phyloP scores from a whole-genome alignment of 2,888 invertebrate species.

The Caenorhabditis wallacei region DNA sequence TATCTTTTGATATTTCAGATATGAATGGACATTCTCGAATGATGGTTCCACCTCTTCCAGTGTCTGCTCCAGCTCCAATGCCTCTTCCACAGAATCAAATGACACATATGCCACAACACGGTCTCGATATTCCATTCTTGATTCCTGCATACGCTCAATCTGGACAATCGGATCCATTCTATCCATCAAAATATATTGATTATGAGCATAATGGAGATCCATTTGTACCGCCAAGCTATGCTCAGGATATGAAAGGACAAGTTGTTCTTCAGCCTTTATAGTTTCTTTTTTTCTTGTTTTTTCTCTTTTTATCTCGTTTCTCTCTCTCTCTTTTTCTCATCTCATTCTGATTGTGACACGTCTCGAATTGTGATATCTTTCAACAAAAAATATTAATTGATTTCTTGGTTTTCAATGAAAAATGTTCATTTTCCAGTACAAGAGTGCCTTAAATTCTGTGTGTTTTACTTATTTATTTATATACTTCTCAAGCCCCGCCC shows the following conservation, averaged over 20 bases:
- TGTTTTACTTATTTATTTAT: slow-evolving; percentile 41
- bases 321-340: slow-evolving; percentile 8
- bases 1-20: slow-evolving; percentile 28
- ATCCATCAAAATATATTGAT: slow-evolving; percentile 59
- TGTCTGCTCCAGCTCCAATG: slow-evolving; percentile 32
- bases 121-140: slow-evolving; percentile 57
- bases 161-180: slow-evolving; percentile 41
- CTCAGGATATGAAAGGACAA: slow-evolving; percentile 80
- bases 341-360: slow-evolving; percentile 58
- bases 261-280: slow-evolving; percentile 82
- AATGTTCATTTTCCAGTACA: slow-evolving; percentile 39
- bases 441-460: slow-evolving; percentile 39
- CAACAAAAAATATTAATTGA: neutral
- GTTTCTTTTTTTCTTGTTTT: slow-evolving; percentile 28
- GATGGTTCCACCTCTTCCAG: slow-evolving; percentile 36
- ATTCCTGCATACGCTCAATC: slow-evolving; percentile 49
- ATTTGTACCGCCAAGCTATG: slow-evolving; percentile 81
- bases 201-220: slow-evolving; percentile 78
- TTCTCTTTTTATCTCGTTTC: neutral
- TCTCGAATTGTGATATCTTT: slow-evolving; percentile 64
- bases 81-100: slow-evolving; percentile 46
- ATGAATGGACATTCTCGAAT: slow-evolving; percentile 41
- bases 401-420: neutral
- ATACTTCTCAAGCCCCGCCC: neutral
- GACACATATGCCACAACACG: slow-evolving; percentile 57